Evolutionary conservation across 2,113 vertebrate species (phyloP).

Genomic region (Peromyscus leucopus): DNA sequence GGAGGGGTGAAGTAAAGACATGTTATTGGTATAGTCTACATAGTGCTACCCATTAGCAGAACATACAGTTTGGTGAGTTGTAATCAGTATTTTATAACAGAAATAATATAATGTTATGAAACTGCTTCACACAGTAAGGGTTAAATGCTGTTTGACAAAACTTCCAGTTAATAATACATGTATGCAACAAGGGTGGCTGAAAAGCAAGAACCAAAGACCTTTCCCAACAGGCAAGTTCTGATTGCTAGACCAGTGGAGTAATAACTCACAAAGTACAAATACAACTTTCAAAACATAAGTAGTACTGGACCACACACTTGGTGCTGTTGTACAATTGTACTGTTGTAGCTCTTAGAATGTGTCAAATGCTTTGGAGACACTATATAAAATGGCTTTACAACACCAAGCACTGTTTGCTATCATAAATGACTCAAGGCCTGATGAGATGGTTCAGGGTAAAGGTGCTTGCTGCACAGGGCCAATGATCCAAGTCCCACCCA

Average conservation of each 20-base stretch:
- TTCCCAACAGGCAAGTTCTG: slow-evolving; percentile 6
- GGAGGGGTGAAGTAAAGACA: background rate
- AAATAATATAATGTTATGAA: slow-evolving; percentile 26
- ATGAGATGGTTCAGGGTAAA: background rate
- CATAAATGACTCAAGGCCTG: background rate
- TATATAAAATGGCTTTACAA: slow-evolving; percentile 16
- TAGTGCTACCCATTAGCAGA: background rate
- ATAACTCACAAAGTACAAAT: background rate
- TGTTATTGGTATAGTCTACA: background rate
- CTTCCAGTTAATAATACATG: slow-evolving; percentile 28
- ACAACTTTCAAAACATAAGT: slow-evolving; percentile 50
- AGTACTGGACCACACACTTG: slow-evolving; percentile 21
- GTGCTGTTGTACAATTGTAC: background rate
- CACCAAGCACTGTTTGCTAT: background rate
- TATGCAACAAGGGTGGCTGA: background rate
- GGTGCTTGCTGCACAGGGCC: background rate
- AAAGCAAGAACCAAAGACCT: slow-evolving; percentile 43
- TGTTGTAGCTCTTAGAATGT: background rate
- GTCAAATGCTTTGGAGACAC: slow-evolving; percentile 27
- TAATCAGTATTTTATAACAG: background rate
- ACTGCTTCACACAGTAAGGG: background rate
- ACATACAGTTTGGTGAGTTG: background rate
- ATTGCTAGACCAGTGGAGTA: background rate
- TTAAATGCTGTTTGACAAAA: slow-evolving; percentile 11
- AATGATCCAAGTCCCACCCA: background rate